Conservation (phyloP, 2,888 invertebrate species). For the Mesopsocus fuscifrons region DNA sequence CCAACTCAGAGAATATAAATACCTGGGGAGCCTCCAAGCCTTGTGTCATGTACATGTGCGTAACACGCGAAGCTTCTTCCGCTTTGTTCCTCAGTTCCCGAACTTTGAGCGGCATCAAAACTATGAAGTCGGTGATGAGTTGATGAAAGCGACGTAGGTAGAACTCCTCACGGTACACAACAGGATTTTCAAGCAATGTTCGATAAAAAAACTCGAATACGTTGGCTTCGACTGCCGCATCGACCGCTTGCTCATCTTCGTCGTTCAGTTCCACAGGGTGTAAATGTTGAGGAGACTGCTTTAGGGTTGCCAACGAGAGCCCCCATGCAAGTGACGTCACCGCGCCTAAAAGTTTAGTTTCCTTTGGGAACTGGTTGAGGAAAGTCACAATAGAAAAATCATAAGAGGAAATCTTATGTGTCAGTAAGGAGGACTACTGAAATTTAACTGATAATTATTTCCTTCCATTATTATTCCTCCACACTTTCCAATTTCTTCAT, state of each 20-base stretch:
- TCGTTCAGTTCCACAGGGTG: constrained; percentile 35
- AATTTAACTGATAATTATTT: no score
- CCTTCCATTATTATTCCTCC: no score
- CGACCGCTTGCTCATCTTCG: constrained; percentile 53
- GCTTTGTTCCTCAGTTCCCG: constrained; percentile 65
- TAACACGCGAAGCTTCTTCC: constrained; percentile 71
- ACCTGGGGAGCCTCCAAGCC: constrained; percentile 48
- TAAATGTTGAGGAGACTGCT: constrained; percentile 35
- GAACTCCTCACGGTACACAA: constrained; percentile 57
- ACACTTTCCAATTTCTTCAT: no score
- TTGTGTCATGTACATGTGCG: constrained; percentile 52
- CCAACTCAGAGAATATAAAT: no score
- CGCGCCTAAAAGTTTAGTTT: constrained; percentile 29
- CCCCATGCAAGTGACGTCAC: constrained; percentile 49
- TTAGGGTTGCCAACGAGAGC: constrained; percentile 41
- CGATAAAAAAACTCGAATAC: constrained; percentile 65
- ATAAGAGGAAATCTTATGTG: no score
- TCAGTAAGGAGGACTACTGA: no score
- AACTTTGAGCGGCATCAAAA: constrained; percentile 79
- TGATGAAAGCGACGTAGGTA: constrained; percentile 66
- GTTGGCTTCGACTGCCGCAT: constrained; percentile 54
- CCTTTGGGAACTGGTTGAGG: no score
- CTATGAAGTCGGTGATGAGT: constrained; percentile 78
- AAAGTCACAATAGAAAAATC: no score
- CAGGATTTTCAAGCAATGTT: constrained; percentile 46